Conservation (phyloP, 1,140 invertebrate genomes). For the Drosophila nigromelanica region DNA sequence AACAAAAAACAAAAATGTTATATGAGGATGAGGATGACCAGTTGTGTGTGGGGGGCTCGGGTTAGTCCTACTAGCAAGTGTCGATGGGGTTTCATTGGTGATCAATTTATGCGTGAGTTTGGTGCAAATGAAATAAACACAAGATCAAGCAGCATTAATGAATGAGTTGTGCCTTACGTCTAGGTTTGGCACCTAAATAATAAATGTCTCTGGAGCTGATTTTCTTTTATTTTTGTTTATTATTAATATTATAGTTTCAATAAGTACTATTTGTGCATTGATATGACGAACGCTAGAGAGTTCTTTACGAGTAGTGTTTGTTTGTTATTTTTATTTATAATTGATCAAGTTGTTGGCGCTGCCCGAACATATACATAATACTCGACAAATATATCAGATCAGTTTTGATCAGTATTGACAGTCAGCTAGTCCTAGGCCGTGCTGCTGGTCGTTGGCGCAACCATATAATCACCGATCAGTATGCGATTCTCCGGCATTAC, state of each 20-base stretch:
- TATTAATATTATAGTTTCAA: not conserved
- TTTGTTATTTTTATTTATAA: constrained; percentile 9
- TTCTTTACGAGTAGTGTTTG: constrained; percentile 30
- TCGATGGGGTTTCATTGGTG: constrained; percentile 23
- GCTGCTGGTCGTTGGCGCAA: constrained; percentile 55
- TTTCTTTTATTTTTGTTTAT: not conserved
- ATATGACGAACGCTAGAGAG: constrained; percentile 68
- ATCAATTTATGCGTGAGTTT: constrained; percentile 12
- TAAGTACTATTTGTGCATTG: constrained; percentile 57
- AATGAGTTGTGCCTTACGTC: constrained; percentile 23
- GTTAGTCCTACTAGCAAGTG: constrained; percentile 2
- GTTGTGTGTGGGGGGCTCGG: constrained; percentile 6
- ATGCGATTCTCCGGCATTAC: constrained; percentile 84
- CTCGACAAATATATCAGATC: constrained; percentile 48
- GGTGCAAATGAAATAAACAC: constrained; percentile 58
- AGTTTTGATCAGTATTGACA: constrained; percentile 10
- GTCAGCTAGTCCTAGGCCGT: constrained; percentile 59
- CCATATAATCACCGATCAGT: constrained; percentile 84
- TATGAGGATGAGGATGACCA: not conserved
- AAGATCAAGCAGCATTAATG: constrained; percentile 61
- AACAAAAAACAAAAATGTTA: not conserved
- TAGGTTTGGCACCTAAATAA: constrained; percentile 16
- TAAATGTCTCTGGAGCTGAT: constrained; percentile 12
- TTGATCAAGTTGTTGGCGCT: constrained; percentile 8
- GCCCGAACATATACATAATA: constrained; percentile 48